Evolutionary conservation across 2,888 invertebrate species (phyloP), one percentile per base, ranked within the genome.

Genomic region (Bibio marci): DNA sequence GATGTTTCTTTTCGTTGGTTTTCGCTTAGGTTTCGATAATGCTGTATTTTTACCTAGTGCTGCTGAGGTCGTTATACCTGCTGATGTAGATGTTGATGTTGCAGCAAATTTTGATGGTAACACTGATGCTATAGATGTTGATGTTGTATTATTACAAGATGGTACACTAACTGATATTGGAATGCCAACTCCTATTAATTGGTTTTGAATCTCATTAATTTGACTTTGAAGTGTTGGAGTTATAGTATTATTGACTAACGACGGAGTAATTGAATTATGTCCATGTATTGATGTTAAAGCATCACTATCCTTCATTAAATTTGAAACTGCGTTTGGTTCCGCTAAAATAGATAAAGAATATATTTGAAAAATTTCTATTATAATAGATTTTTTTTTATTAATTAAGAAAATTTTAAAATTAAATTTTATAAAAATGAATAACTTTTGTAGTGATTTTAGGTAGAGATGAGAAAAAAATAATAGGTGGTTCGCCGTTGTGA

Each of bases 121-220:
- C 12, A n/a, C 33, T 14, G 34, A 26, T 13, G 34, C 10, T 5
- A 28, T 39, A 18, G 39, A 13, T 11, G 39, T 35, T 28, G 35
- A 39, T 7, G 39, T 15, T 17, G 10, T 15, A 17, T 8, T 12
- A 8, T 17, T 22, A 22, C 22, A 17, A 3, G 34, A 34, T 10
- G 22, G 25, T 28, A 32, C 26, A 12, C 22, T 32, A 3, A 38
- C 27, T 17, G 41, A 25, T 15, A 18, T 22, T 10, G 35, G 14
- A 35, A 35, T 40, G 12, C 42, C 38, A 3, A 47, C 45, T 17
- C 48, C 49, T 34, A 50, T 46, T 13, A 47, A 38, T 39, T 48
- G 46, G 45, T 43, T 50, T 45, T 43, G 48, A 34, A 42, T 49
- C 44, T 47, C 48, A 42, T 48, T 50, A 14, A 50, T 48, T 45